Evolutionary conservation across 1,140 invertebrate genomes (phyloP), one percentile per base, ranked within the genome.

Genomic region (Pseudoatta argentina): DNA sequence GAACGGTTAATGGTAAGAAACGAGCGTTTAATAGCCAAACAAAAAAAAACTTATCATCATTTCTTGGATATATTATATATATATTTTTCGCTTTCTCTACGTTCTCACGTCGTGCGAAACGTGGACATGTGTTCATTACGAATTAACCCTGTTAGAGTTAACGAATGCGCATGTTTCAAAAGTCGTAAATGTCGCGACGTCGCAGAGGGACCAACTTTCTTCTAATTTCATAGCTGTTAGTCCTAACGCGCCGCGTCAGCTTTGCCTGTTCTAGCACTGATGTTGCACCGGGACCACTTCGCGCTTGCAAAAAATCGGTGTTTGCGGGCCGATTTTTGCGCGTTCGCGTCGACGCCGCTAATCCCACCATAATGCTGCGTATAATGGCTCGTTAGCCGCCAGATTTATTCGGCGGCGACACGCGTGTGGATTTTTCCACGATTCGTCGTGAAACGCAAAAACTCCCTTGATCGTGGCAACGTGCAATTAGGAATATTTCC

Each of bases 331-430:
- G 79, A 83, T 83, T 83, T 83, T 83, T 83, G 79, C 55, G 55
- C 24, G 39, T 39, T 61, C 67, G 63, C 55, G 79, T 34, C 55
- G 39, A 63, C 79, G 55, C 57, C 69, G 79, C 27, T 83, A 83
- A 83, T 83, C 79, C 79, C 57, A 30, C 39, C 79, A 83, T 83
- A 83, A 83, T 83, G 79, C 57, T 61, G 44, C 69, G 79, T 83
- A 83, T 83, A 83, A 83, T 83, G 69, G 79, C 79, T 83, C 79
- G 79, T 83, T 83, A 83, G 69, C 69, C 79, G 79, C 69, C 79
- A 71, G 79, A 83, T 83, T 83, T 83, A 75, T 83, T 83, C 69
- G 69, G 55, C 79, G 79, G 39, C 69, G 55, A 75, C 34, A 30
- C 67, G 79, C 79, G 79, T 16, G 79, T 55, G 55, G 69, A 83